Conservation (phyloP, 1,140 invertebrate genomes). For the Mycetomoellerius zeteki region DNA sequence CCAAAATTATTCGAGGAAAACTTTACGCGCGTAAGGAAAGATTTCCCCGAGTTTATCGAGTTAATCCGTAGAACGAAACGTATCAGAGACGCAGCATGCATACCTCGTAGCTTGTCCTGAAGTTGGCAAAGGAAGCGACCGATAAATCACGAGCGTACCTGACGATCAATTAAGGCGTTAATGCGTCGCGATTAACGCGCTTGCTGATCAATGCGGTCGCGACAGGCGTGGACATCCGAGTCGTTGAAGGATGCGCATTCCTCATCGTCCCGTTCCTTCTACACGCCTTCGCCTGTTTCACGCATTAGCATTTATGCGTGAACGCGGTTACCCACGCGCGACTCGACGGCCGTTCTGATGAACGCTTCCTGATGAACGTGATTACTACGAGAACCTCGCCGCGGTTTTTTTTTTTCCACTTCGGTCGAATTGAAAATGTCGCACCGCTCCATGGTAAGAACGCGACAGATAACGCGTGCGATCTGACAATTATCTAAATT, state of each 20-base stretch:
- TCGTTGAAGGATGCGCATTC: conserved; percentile 34
- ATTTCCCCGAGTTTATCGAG: neutral
- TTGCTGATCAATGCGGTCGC: neutral
- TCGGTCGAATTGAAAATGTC: conserved; percentile 1
- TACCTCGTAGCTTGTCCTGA: neutral
- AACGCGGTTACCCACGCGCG: conserved; percentile 8
- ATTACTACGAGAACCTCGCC: neutral
- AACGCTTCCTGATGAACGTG: conserved; percentile 34
- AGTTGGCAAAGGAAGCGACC: neutral
- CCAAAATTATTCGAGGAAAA: neutral
- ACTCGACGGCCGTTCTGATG: conserved; percentile 25
- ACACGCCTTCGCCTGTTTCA: neutral
- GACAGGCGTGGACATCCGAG: conserved; percentile 3
- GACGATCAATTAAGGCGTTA: conserved; percentile 49
- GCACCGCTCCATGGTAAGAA: neutral
- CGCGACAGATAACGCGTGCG: neutral
- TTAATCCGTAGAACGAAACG: neutral
- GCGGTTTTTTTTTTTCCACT: neutral
- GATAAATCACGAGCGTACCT: conserved; percentile 42
- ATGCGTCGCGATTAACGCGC: conserved; percentile 33
- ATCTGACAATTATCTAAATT: neutral
- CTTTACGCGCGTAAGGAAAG: too few relatives aligned
- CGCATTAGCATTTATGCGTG: conserved; percentile 50
- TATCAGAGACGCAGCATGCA: neutral
- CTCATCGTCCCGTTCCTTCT: neutral